phyloP scores from a whole-genome alignment of 2,888 invertebrate species.

The Bombylius major region DNA sequence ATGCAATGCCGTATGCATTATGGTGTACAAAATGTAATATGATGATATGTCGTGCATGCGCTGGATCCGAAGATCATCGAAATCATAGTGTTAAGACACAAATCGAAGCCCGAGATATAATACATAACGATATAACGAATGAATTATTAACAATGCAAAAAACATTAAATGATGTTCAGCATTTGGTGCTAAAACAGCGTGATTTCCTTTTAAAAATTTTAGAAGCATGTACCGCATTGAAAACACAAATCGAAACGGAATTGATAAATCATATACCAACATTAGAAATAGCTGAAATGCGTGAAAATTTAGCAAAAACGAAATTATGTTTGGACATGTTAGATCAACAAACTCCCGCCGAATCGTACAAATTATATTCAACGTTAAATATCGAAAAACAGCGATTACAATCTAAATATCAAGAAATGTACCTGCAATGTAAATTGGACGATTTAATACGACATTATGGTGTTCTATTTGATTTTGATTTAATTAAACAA shows the following conservation, averaged over 20 bases:
- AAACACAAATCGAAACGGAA: slow-evolving; percentile 63
- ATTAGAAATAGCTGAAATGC: slow-evolving; percentile 51
- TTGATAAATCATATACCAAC: slow-evolving; percentile 54
- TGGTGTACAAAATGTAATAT: slow-evolving; percentile 57
- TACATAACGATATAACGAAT: slow-evolving; percentile 50
- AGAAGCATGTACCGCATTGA: slow-evolving; percentile 60
- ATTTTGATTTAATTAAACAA: slow-evolving; percentile 53
- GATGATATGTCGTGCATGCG: slow-evolving; percentile 54
- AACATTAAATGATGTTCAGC: slow-evolving; percentile 55
- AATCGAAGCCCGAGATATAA: slow-evolving; percentile 51
- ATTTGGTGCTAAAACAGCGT: slow-evolving; percentile 55
- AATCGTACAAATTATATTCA: slow-evolving; percentile 48
- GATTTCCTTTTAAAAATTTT: slow-evolving; percentile 58
- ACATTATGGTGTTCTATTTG: slow-evolving; percentile 52
- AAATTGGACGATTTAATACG: slow-evolving; percentile 57
- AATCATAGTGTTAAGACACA: slow-evolving; percentile 56
- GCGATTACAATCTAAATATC: slow-evolving; percentile 51
- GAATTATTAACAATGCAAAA: slow-evolving; percentile 57
- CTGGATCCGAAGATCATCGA: slow-evolving; percentile 50
- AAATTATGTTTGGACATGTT: slow-evolving; percentile 46
- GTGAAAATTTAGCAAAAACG: slow-evolving; percentile 48
- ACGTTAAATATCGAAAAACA: slow-evolving; percentile 52
- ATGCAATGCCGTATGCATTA: slow-evolving; percentile 56
- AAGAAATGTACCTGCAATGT: slow-evolving; percentile 58
- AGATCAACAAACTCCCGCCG: slow-evolving; percentile 42